Conservation (phyloP, 2,888 invertebrate genomes). For the Cancer borealis region DNA sequence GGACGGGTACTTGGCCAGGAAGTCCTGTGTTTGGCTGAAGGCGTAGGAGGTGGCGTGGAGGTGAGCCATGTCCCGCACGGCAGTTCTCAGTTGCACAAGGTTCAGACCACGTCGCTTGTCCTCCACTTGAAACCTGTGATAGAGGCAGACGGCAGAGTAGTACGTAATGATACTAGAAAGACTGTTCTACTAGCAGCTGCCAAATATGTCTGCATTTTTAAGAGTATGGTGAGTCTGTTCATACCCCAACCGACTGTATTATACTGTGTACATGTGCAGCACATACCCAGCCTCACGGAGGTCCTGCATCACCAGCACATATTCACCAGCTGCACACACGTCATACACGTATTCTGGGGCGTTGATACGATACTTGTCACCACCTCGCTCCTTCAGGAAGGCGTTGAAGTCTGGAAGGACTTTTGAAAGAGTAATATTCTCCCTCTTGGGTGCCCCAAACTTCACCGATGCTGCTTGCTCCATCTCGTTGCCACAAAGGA, state of each 20-base stretch:
- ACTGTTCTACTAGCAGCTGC: neutral
- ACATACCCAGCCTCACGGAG: neutral
- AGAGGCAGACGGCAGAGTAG: neutral
- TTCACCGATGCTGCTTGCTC: neutral
- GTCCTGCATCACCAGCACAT: constrained; percentile 30
- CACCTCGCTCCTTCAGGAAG: neutral
- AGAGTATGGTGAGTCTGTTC: neutral
- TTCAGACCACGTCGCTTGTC: neutral
- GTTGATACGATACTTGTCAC: constrained; percentile 22
- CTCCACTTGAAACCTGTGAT: neutral
- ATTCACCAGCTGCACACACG: neutral
- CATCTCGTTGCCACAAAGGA: neutral
- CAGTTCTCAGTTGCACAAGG: neutral
- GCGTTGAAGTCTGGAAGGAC: neutral
- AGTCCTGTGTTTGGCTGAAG: neutral
- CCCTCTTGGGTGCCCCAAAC: neutral
- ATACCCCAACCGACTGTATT: neutral
- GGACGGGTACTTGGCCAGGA: neutral
- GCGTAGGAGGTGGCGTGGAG: neutral
- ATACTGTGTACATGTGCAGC: neutral
- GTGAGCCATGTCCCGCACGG: neutral
- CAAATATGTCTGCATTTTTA: neutral
- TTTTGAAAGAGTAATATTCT: neutral
- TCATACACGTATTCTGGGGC: neutral
- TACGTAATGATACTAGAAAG: neutral